Percentiles rank a stretch among this genome's conserved stretches.
phyloP scores from a whole-genome alignment of 2,113 vertebrate genomes.

The Triplophysa siluroides region DNA sequence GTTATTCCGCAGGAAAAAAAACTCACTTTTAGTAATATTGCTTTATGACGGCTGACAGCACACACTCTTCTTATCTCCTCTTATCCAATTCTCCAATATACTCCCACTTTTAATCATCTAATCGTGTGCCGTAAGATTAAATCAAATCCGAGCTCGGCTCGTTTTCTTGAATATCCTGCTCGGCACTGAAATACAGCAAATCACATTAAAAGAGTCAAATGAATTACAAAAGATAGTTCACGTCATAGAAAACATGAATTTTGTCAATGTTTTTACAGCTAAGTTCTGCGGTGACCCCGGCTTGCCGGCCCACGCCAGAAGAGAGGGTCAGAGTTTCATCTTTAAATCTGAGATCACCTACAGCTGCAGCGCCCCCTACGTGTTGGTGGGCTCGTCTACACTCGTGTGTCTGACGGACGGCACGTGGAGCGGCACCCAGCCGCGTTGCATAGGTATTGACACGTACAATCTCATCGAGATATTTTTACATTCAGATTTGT shows the following conservation, averaged over 20 bases:
- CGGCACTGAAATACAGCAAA: too few species aligned
- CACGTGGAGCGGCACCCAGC: conserved; percentile 89
- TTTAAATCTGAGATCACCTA: conserved; percentile 93
- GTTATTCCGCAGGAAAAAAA: too few species aligned
- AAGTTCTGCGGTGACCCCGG: conserved; percentile 97
- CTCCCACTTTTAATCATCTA: too few species aligned
- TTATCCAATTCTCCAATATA: too few species aligned
- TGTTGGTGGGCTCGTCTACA: conserved; percentile 88
- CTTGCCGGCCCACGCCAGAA: conserved; percentile 81
- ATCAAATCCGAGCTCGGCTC: too few species aligned
- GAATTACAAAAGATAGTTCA: too few species aligned
- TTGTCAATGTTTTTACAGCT: conserved; percentile 69
- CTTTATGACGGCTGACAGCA: too few species aligned
- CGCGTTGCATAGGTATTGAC: conserved; percentile 88
- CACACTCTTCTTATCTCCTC: too few species aligned
- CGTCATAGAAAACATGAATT: not conserved
- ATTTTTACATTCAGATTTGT: not conserved
- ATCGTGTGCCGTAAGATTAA: too few species aligned
- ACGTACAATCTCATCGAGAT: not conserved
- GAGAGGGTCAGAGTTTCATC: conserved; percentile 96
- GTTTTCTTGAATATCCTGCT: too few species aligned
- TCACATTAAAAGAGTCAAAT: too few species aligned
- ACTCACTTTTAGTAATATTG: too few species aligned
- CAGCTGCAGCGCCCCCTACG: conserved; percentile 81
- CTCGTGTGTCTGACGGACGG: conserved; percentile 91